These are phyloP conservation scores for Bombylius discolor DNA, from an alignment of 2,888 invertebrate genomes.

Conservation along the genomic window DNA sequence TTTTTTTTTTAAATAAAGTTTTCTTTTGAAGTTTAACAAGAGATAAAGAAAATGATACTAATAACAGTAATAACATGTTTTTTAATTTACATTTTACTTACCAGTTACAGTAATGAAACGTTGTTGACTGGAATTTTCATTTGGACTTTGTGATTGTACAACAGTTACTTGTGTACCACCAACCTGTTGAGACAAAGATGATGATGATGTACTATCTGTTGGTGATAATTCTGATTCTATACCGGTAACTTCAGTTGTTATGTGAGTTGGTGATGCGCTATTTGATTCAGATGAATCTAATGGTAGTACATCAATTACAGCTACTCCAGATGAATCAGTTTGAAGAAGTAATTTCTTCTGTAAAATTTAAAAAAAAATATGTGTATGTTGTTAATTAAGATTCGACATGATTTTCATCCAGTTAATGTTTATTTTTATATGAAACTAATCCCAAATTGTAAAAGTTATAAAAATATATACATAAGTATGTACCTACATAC, in stretches of 20 bases:
- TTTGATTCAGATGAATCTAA: slow-evolving; percentile 33
- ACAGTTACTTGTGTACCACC: slow-evolving; percentile 32
- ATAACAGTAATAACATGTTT: background rate
- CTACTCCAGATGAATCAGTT: slow-evolving; percentile 21
- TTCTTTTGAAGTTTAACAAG: no score
- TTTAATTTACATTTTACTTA: slow-evolving; percentile 15
- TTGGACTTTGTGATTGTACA: slow-evolving; percentile 24
- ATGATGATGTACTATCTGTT: slow-evolving; percentile 25
- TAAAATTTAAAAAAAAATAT: background rate
- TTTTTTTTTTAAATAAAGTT: no score
- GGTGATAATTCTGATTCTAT: slow-evolving; percentile 20
- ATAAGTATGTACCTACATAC: no score
- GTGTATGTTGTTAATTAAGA: no score
- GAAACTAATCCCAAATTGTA: no score
- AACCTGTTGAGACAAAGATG: slow-evolving; percentile 27
- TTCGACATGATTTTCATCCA: no score
- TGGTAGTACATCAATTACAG: slow-evolving; percentile 31
- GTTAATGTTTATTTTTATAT: no score
- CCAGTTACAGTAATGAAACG: slow-evolving; percentile 35
- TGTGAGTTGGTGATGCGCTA: slow-evolving; percentile 14
- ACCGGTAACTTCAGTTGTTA: slow-evolving; percentile 13
- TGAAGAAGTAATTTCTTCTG: slow-evolving; percentile 28
- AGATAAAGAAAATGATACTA: no score
- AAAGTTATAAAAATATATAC: no score
- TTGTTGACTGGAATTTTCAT: slow-evolving; percentile 25